Base-by-base conservation (phyloP, 2,888 invertebrate species). In the Synergus itoensis region DNA sequence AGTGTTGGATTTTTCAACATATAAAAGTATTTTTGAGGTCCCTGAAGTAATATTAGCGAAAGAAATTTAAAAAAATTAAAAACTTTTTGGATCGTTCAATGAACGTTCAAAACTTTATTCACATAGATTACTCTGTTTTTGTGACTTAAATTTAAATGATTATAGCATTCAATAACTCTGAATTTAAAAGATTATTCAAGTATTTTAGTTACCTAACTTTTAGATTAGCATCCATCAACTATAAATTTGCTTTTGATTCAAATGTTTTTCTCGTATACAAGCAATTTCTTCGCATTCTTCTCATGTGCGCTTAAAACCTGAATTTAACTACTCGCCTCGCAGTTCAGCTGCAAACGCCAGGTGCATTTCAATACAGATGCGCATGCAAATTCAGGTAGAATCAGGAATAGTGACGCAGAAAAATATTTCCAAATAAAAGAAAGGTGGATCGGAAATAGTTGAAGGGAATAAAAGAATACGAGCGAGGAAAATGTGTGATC, bases 341-440 rank as follows among this genome's bases (percentile, higher is more conserved):
- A 67, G 67, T n/a, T n/a, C 53, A 36, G 73, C 16, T 69, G 41
- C 16, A 73, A 73, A 53, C 73, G 36, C 53, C 48, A 73, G 53
- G 11, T 73, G 36, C 36, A 73, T 73, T 48, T 73, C 12, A 73
- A 36, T 73, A 48, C 36, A 16, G n/a, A 73, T 67, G 21, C 41
- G 4, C 11, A 65, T 41, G 64, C 40, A 41, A 65, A 41, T 65
- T 11, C 40, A 41, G 40, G 16, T 11, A 41, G n/a, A 41, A n/a
- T 65, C n/a, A 65, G 64, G 4, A 65, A 1, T 4, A 41, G 36
- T 48, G 36, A 16, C 16, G 53, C 53, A 36, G 36, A 40, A 69
- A 73, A 73, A n/a, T 36, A 53, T 73, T 73, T 36, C 1, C n/a
- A 36, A 53, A 45, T 16, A n/a, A 36, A 65, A 40, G 8, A 65